phyloP scores from a whole-genome alignment of 2,113 vertebrate species.

The Axis porcinus region DNA sequence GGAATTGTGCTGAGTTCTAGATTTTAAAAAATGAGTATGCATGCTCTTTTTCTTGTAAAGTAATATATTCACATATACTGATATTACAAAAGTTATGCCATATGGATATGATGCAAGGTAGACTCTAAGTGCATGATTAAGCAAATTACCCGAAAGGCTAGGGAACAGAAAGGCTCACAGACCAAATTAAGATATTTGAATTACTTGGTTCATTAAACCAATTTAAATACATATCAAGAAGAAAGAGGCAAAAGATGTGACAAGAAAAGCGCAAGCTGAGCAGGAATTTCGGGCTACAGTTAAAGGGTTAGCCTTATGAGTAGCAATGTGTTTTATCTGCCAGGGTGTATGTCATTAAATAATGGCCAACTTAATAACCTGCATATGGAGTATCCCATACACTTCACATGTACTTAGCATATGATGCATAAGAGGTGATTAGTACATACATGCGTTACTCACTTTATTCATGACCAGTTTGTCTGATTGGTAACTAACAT shows the following conservation, averaged over 20 bases:
- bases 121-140: constrained; percentile 2
- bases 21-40: neutral
- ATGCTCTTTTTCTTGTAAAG: constrained; percentile 13
- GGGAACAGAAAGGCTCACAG: constrained; percentile 18
- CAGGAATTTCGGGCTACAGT: neutral
- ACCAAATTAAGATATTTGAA: constrained; percentile 30
- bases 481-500: neutral
- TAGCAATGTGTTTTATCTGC: neutral
- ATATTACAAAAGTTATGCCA: constrained; percentile 30
- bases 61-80: neutral
- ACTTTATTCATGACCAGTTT: neutral
- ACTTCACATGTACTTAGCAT: neutral
- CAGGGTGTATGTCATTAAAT: neutral
- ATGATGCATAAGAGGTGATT: neutral
- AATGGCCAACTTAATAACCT: neutral
- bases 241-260: neutral
- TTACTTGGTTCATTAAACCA: constrained; percentile 31
- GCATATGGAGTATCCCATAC: neutral
- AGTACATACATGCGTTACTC: neutral
- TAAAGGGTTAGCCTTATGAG: neutral
- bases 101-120: neutral
- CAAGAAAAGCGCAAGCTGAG: neutral
- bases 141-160: constrained; percentile 37
- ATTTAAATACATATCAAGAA: constrained; percentile 18
- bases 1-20: neutral